Base-by-base conservation (phyloP, 2,113 vertebrate species). In the Daboia siamensis region DNA sequence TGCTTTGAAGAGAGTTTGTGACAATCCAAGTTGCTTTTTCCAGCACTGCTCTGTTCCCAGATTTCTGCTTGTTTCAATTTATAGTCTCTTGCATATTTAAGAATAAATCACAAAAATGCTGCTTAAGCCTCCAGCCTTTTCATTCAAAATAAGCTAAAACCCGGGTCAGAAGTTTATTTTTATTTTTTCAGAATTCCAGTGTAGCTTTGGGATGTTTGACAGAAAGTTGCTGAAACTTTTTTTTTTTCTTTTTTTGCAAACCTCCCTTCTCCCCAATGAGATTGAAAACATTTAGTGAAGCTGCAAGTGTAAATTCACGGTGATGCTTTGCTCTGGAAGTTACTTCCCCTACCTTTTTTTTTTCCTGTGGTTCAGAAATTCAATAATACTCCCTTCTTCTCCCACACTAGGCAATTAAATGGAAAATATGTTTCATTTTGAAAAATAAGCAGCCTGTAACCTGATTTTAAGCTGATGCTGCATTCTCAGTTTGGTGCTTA, bases 381-480 rank as follows among this genome's bases (percentile, higher is more conserved):
- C 97, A 96, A 96, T 97, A 97, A 96, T 95, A 93, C 93, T 96
- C 94, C 74, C 92, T 23, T 85, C 29, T 92, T 92, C 97, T 96
- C 94, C 46, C 44, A 93, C 86, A 61, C 48, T 96, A 96, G 95
- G 97, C 97, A 97, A 97, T 97, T 97, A 97, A 97, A 95, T 96
- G 95, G 87, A 97, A 97, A 97, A 95, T 96, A 97, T 96, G 94
- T 96, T 96, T 97, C 96, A 94, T 97, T 97, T 96, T 96, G 96
- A 97, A 96, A 96, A 96, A 96, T 96, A 97, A 96, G 96, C 96
- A 97, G 96, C 96, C 97, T 96, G 95, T 96, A 96, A 96, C 95
- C 96, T 96, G 96, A 91, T 95, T 97, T 96, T 97, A 95, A 10
- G 96, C 97, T 97, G 97, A 97, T 96, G 94, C 0, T 95, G 96